Percentiles rank a stretch among this genome's conserved stretches.
phyloP scores from a whole-genome alignment of 2,888 invertebrate genomes.

The Polydrusus cervinus region DNA sequence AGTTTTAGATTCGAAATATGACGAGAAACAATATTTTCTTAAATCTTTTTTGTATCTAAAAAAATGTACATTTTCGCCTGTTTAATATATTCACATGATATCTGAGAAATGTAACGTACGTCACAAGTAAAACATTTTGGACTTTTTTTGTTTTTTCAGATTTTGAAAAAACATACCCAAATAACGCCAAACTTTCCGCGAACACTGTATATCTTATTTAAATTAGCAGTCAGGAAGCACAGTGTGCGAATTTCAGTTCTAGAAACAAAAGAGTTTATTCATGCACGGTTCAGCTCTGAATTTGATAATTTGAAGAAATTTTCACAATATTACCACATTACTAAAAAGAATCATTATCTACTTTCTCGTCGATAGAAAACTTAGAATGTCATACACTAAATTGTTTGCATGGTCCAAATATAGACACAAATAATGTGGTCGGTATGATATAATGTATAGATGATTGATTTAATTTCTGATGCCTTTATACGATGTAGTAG shows the following conservation, averaged over 20 bases:
- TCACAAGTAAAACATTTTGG: too few species aligned
- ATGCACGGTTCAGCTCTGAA: not conserved
- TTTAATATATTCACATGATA: too few species aligned
- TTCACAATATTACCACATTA: not conserved
- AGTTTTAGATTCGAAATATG: too few species aligned
- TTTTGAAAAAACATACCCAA: too few species aligned
- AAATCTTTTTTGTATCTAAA: too few species aligned
- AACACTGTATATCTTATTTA: not conserved
- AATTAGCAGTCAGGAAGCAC: not conserved
- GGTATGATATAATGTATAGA: not conserved
- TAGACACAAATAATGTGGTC: not conserved
- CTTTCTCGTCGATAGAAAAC: not conserved
- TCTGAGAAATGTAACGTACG: too few species aligned
- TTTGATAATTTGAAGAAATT: conserved; percentile 1
- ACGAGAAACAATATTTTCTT: too few species aligned
- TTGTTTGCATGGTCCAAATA: not conserved
- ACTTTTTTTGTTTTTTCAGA: too few species aligned
- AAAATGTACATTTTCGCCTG: too few species aligned
- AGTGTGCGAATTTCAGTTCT: not conserved
- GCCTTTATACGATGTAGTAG: not conserved
- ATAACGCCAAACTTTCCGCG: too few species aligned
- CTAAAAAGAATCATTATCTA: not conserved
- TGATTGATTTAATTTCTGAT: not conserved
- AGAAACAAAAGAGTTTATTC: not conserved
- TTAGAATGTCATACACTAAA: conserved; percentile 1